Percentiles rank a stretch among this genome's conserved stretches.
phyloP scores from a whole-genome alignment of 2,797 vertebrate genomes.

The Lophura swinhoii region DNA sequence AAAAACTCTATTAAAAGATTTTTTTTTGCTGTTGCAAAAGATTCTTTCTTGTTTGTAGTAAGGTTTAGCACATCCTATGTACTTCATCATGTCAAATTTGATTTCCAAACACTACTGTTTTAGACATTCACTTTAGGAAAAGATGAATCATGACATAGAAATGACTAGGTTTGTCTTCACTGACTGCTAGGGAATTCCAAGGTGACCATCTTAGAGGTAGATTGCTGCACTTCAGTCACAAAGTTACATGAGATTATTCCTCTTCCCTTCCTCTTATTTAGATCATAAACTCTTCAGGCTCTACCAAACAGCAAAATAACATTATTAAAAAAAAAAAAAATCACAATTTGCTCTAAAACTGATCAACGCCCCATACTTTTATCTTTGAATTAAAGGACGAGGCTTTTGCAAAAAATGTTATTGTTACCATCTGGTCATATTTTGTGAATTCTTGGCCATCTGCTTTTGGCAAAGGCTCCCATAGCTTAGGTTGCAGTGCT shows the following conservation, averaged over 20 bases:
- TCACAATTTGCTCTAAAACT: not conserved
- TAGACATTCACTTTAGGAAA: not conserved
- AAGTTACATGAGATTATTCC: not conserved
- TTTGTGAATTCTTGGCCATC: constrained; percentile 10
- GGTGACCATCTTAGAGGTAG: not conserved
- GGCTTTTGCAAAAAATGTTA: not conserved
- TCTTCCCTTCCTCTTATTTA: not conserved
- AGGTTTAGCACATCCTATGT: not conserved
- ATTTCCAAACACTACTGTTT: not conserved
- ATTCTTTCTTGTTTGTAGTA: not conserved
- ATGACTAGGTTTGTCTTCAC: not conserved
- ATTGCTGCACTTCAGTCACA: not conserved
- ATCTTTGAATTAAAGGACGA: not conserved
- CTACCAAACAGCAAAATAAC: not conserved
- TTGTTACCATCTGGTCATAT: constrained; percentile 3
- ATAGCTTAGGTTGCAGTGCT: not conserved
- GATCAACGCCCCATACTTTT: not conserved
- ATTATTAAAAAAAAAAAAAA: not conserved
- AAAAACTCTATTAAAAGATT: not conserved
- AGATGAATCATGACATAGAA: not conserved
- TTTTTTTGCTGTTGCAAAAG: not conserved
- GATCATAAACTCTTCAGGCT: not conserved
- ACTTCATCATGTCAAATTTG: not conserved
- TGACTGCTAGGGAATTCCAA: not conserved
- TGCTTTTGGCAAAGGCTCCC: constrained; percentile 11